phyloP scores from a whole-genome alignment of 1,140 invertebrate species.

The Pseudomyrmex concolor region DNA sequence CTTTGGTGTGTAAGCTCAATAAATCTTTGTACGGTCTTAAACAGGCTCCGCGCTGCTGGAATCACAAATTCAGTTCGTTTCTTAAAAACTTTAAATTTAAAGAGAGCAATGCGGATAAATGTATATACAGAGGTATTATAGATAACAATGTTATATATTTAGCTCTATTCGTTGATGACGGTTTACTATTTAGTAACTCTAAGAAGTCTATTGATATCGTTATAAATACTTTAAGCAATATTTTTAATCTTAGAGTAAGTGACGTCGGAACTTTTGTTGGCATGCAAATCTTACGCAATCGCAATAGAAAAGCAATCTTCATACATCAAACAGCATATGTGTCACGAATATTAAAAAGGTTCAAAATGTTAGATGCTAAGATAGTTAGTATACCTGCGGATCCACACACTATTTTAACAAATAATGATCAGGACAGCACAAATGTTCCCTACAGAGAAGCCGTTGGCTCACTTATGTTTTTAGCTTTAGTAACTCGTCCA shows the following conservation, averaged over 20 bases:
- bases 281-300: neutral
- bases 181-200: conserved; percentile 56
- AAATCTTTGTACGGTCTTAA: conserved; percentile 75
- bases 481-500: conserved; percentile 45
- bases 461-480: conserved; percentile 52
- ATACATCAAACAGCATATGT: no score
- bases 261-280: neutral
- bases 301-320: neutral
- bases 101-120: conserved; percentile 51
- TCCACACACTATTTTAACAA: conserved; percentile 63
- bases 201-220: neutral
- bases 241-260: conserved; percentile 25
- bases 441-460: conserved; percentile 62
- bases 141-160: conserved; percentile 6
- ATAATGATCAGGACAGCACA: neutral
- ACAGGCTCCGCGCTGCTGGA: conserved; percentile 61
- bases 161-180: conserved; percentile 18
- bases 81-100: conserved; percentile 10
- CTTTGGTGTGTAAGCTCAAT: conserved; percentile 58
- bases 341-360: no score
- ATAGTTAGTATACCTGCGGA: conserved; percentile 41
- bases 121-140: conserved; percentile 16
- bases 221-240: conserved; percentile 31
- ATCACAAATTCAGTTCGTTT: conserved; percentile 41
- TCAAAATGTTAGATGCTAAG: neutral